Conservation (phyloP, 2,113 vertebrate species). For the Anthoscopus minutus region DNA sequence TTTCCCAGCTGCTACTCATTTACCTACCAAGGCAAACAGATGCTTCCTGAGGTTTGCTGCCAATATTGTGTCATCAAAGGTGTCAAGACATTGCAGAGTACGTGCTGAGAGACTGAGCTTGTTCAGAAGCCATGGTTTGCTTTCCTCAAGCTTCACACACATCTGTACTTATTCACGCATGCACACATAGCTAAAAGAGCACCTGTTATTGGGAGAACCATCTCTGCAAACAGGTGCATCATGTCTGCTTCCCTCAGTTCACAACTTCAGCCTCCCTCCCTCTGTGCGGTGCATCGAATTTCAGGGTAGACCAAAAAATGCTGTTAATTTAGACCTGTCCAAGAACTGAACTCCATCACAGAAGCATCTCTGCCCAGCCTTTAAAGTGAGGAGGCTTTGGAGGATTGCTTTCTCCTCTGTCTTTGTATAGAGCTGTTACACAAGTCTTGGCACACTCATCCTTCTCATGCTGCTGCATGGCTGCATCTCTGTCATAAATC, state of each 20-base stretch:
- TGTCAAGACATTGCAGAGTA: not conserved
- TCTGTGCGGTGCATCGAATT: not conserved
- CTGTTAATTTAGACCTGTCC: not conserved
- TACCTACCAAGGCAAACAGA: constrained; percentile 27
- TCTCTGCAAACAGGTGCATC: not conserved
- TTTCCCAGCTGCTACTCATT: constrained; percentile 31
- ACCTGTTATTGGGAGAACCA: not conserved
- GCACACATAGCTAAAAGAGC: not conserved
- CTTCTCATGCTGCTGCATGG: not conserved
- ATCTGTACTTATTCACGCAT: not conserved
- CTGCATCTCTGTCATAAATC: not conserved
- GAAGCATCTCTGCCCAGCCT: not conserved
- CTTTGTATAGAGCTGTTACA: not conserved
- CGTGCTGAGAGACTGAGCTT: not conserved
- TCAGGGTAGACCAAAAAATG: not conserved
- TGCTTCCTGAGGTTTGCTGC: not conserved
- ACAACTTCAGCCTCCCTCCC: not conserved
- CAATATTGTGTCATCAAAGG: not conserved
- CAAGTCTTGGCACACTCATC: not conserved
- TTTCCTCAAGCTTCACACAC: not conserved
- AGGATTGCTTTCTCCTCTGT: not conserved
- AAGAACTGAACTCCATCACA: not conserved
- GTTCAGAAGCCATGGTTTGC: not conserved
- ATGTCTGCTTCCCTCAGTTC: not conserved
- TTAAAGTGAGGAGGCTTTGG: not conserved